Evolutionary conservation across 2,888 invertebrate species (phyloP).

Genomic region (Hypena proboscidalis): DNA sequence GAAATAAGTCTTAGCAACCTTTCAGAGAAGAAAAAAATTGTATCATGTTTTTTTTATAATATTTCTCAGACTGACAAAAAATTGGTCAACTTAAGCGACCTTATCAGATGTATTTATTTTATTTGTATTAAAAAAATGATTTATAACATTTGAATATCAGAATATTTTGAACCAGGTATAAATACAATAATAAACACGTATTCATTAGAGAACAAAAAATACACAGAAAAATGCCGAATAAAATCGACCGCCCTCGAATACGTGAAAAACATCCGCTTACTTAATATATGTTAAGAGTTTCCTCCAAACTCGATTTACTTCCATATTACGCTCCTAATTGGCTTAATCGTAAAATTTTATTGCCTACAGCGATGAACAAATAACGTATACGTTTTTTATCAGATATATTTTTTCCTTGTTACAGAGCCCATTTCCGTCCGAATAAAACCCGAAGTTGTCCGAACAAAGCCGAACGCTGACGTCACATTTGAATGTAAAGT

Average conservation of each 20-base stretch:
- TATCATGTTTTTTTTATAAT: too few species aligned
- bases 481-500: constrained; percentile 95
- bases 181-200: background rate
- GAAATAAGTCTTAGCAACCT: too few species aligned
- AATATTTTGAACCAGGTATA: background rate
- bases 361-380: constrained; percentile 19
- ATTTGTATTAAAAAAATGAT: too few species aligned
- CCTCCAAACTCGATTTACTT: constrained; percentile 27
- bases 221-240: background rate
- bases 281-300: constrained; percentile 39
- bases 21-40: too few species aligned
- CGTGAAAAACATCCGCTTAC: constrained; percentile 31
- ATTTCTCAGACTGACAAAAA: too few species aligned
- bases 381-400: constrained; percentile 20
- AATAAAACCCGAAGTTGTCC: constrained; percentile 91
- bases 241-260: constrained; percentile 6
- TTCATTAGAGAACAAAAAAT: constrained; percentile 9
- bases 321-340: constrained; percentile 37
- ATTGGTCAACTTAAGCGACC: too few species aligned
- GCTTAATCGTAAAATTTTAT: constrained; percentile 37
- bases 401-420: constrained; percentile 31
- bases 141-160: too few species aligned
- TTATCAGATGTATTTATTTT: too few species aligned
- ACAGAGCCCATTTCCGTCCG: constrained; percentile 92
- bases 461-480: constrained; percentile 93